Percentiles rank a stretch among this genome's conserved stretches.
Conservation (phyloP, 2,113 vertebrate genomes). For the Eclectus roratus region DNA sequence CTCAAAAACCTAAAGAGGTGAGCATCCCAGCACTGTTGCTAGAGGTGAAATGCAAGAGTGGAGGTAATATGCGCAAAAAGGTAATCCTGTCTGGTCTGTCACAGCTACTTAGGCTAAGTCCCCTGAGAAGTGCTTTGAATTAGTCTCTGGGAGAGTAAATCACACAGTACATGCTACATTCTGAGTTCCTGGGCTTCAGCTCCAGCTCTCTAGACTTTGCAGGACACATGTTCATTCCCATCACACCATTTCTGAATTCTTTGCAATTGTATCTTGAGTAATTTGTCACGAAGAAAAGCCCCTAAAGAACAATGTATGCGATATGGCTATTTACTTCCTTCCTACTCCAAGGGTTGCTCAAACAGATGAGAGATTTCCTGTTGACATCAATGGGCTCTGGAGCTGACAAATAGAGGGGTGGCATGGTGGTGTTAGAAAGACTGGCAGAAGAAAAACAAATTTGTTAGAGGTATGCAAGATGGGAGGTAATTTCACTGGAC, state of each 20-base stretch:
- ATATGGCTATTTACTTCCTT: background rate
- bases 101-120: background rate
- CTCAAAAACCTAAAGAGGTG: background rate
- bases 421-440: background rate
- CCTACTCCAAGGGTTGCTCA: background rate
- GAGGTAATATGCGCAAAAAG: background rate
- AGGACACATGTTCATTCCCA: background rate
- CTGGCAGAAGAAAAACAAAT: background rate
- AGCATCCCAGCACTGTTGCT: background rate
- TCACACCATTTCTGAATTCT: background rate
- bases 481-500: background rate
- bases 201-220: background rate
- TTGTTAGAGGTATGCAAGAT: background rate
- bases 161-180: rapidly evolving
- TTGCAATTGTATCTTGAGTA: background rate
- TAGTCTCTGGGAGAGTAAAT: background rate
- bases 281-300: background rate
- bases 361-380: background rate
- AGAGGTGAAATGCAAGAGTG: background rate
- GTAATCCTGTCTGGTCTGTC: background rate
- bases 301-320: background rate
- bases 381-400: background rate
- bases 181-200: background rate
- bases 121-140: background rate
- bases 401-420: background rate